Conservation (phyloP, 2,888 invertebrate genomes). For the Podotricha telesiphe region DNA sequence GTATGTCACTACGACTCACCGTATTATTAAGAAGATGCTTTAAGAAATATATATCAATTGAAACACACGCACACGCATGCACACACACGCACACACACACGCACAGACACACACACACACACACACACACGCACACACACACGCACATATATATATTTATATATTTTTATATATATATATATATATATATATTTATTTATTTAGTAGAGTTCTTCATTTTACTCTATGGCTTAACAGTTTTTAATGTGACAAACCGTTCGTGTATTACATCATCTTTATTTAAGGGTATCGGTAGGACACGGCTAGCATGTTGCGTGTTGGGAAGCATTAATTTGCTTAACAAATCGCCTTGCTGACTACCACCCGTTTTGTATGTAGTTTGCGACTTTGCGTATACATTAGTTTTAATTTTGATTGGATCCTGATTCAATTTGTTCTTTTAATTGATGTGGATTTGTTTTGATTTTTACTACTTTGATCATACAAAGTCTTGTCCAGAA, state of each 20-base stretch:
- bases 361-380: slow-evolving; percentile 35
- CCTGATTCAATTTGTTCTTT: slow-evolving; percentile 11
- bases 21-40: too few relatives aligned
- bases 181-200: background rate
- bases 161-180: too few relatives aligned
- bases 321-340: slow-evolving; percentile 44
- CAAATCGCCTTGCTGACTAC: slow-evolving; percentile 46
- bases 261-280: slow-evolving; percentile 55
- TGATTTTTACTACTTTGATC: too few relatives aligned
- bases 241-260: slow-evolving; percentile 32
- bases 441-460: background rate
- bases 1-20: too few relatives aligned
- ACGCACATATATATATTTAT: too few relatives aligned
- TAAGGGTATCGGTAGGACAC: slow-evolving; percentile 43
- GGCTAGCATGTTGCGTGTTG: slow-evolving; percentile 45
- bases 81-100: too few relatives aligned
- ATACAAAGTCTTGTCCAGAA: too few relatives aligned
- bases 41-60: too few relatives aligned
- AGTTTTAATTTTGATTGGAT: slow-evolving; percentile 31
- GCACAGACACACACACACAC: too few relatives aligned
- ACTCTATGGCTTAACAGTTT: background rate
- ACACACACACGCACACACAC: too few relatives aligned
- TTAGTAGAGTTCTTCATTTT: background rate
- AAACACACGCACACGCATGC: too few relatives aligned
- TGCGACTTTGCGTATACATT: slow-evolving; percentile 37